Evolutionary conservation across 2,113 vertebrate species (phyloP).

Genomic region (Gopherus flavomarginatus): DNA sequence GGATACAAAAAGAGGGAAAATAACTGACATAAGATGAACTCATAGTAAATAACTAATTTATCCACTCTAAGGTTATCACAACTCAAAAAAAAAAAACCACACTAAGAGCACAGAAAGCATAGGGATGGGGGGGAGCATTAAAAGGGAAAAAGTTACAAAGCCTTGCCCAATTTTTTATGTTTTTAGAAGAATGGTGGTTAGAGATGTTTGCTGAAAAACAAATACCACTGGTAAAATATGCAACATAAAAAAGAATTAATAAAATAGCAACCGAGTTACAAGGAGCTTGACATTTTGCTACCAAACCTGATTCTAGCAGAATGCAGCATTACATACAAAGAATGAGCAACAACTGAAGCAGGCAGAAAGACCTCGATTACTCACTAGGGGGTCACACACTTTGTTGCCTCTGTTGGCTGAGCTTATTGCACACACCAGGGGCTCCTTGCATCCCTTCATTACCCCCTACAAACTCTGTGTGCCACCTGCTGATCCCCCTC

Average conservation of each 20-base stretch:
- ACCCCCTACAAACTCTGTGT: neutral
- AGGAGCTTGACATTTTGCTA: neutral
- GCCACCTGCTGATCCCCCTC: neutral
- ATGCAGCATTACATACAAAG: neutral
- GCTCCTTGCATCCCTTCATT: neutral
- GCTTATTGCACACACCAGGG: rapidly evolving
- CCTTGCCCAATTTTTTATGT: neutral
- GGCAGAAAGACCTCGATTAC: neutral
- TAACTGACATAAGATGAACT: neutral
- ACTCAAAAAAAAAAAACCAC: neutral
- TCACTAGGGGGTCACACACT: neutral
- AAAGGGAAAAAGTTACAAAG: neutral
- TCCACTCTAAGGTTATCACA: neutral
- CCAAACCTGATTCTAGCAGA: neutral
- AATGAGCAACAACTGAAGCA: neutral
- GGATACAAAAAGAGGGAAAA: neutral
- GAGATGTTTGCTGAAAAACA: neutral
- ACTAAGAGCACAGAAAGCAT: neutral
- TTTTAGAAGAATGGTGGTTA: neutral
- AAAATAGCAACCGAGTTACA: neutral
- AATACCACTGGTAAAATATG: neutral
- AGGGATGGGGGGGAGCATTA: neutral
- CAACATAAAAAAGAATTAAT: neutral
- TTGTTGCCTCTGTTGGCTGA: neutral
- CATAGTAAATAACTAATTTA: neutral